Conservation (phyloP, 2,113 vertebrate species). For the Gymnocephalus cernua region DNA sequence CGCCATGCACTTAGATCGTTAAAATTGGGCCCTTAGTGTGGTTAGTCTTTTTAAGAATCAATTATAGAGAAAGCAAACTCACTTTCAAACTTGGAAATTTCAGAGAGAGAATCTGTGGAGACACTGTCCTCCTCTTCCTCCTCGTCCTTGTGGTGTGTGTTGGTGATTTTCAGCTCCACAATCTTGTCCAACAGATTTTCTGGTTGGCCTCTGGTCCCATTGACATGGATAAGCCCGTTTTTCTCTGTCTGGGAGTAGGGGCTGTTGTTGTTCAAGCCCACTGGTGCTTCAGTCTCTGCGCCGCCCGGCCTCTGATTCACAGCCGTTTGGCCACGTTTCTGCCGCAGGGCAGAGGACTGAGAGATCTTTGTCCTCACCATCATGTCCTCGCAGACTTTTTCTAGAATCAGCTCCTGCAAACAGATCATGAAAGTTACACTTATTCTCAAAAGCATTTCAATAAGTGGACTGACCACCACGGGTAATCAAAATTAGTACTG, state of each 20-base stretch:
- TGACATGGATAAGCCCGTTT: constrained; percentile 15
- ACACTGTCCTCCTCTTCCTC: constrained; percentile 33
- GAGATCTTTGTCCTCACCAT: constrained; percentile 85
- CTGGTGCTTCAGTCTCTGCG: constrained; percentile 31
- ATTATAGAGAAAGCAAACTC: constrained; percentile 43
- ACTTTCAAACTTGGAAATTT: constrained; percentile 90
- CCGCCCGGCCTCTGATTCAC: constrained; percentile 25
- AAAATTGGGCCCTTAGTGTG: too few species aligned
- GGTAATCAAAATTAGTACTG: neutral
- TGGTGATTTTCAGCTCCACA: constrained; percentile 26
- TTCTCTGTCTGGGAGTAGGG: constrained; percentile 43
- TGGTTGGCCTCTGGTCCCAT: constrained; percentile 6
- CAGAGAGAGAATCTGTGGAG: constrained; percentile 62
- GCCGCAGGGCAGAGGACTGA: constrained; percentile 80
- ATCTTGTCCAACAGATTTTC: neutral
- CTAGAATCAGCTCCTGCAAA: constrained; percentile 87
- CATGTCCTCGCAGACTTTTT: constrained; percentile 88
- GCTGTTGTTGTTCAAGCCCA: constrained; percentile 59
- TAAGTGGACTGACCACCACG: neutral
- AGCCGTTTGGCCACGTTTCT: constrained; percentile 75
- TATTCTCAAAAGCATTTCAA: neutral
- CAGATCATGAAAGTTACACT: neutral
- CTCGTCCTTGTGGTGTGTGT: constrained; percentile 20
- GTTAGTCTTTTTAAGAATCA: neutral
- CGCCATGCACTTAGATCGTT: too few species aligned